phyloP scores from a whole-genome alignment of 2,888 invertebrate species.

The Volucella bombylans region DNA sequence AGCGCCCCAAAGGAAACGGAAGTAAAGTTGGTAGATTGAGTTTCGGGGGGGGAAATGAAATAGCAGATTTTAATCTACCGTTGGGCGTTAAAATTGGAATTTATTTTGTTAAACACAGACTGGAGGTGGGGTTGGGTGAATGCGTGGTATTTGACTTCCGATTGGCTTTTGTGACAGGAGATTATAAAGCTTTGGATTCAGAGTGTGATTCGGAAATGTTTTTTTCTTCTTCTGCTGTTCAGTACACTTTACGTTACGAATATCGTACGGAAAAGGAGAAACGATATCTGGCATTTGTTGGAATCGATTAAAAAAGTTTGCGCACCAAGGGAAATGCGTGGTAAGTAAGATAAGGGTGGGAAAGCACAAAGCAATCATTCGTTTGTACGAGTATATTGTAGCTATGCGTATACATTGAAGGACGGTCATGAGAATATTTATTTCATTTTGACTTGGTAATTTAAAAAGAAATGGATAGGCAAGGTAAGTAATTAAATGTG shows the following conservation, averaged over 20 bases:
- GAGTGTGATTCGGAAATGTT: slow-evolving; percentile 66
- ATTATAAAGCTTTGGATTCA: slow-evolving; percentile 62
- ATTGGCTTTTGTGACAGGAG: slow-evolving; percentile 64
- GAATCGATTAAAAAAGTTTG: slow-evolving; percentile 52
- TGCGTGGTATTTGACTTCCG: slow-evolving; percentile 67
- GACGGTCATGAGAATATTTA: slow-evolving; percentile 21
- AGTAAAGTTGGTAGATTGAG: slow-evolving; percentile 60
- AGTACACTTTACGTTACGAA: background rate
- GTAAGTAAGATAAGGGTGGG: background rate
- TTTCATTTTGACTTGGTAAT: background rate
- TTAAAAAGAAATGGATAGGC: too few relatives aligned
- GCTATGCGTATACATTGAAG: background rate
- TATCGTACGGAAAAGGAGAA: background rate
- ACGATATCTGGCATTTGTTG: slow-evolving; percentile 25
- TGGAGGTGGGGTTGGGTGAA: background rate
- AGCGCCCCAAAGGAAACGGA: slow-evolving; percentile 57
- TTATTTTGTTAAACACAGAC: slow-evolving; percentile 67
- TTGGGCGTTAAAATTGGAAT: slow-evolving; percentile 72
- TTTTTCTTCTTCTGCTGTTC: slow-evolving; percentile 36
- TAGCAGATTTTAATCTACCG: slow-evolving; percentile 65
- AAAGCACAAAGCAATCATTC: slow-evolving; percentile 16
- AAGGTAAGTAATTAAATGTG: too few relatives aligned
- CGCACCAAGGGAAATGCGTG: slow-evolving; percentile 33
- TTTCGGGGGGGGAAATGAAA: slow-evolving; percentile 62
- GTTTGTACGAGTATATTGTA: too few relatives aligned